Percentiles rank a stretch among this genome's conserved stretches.
These are phyloP conservation scores for Danio jaintianensis DNA, from an alignment of 2,797 vertebrate species.

Conservation along the genomic window DNA sequence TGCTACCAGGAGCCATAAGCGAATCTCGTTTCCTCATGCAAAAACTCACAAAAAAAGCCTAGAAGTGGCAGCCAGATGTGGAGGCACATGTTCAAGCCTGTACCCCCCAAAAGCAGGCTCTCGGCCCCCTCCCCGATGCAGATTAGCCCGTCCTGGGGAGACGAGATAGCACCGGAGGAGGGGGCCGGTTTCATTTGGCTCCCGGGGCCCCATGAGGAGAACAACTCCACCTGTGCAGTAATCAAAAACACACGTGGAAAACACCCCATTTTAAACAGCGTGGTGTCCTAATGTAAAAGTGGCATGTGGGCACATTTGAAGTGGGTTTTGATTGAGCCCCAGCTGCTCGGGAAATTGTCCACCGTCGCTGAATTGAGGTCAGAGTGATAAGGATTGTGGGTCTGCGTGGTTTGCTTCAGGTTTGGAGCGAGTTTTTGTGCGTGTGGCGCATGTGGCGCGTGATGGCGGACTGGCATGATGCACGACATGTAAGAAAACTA, in stretches of 20 bases:
- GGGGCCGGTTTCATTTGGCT: slow-evolving; percentile 80
- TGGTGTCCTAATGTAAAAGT: slow-evolving; percentile 85
- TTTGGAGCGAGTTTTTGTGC: slow-evolving; percentile 52
- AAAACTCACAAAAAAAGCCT: slow-evolving; percentile 39
- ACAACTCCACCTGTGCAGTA: slow-evolving; percentile 81
- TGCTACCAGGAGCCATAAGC: too few species aligned
- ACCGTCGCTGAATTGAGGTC: slow-evolving; percentile 84
- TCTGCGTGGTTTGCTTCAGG: slow-evolving; percentile 20
- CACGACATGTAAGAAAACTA: too few species aligned
- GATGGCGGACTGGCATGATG: neutral
- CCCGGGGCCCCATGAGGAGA: slow-evolving; percentile 77
- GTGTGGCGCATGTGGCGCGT: slow-evolving; percentile 25
- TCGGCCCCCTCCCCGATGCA: slow-evolving; percentile 65
- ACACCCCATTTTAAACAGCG: slow-evolving; percentile 83
- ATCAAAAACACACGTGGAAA: slow-evolving; percentile 82
- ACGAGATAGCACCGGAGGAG: slow-evolving; percentile 69
- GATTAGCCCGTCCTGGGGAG: slow-evolving; percentile 70
- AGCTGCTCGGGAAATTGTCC: slow-evolving; percentile 86
- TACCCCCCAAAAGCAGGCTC: slow-evolving; percentile 65
- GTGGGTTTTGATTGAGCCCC: slow-evolving; percentile 84
- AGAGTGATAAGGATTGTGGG: slow-evolving; percentile 82
- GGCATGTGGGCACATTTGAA: slow-evolving; percentile 83
- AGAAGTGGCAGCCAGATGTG: slow-evolving; percentile 68
- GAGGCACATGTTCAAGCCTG: slow-evolving; percentile 74
- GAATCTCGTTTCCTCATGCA: too few species aligned